These are phyloP conservation scores for Oryzias woworae DNA, from an alignment of 2,113 vertebrate genomes.

Conservation along the genomic window DNA sequence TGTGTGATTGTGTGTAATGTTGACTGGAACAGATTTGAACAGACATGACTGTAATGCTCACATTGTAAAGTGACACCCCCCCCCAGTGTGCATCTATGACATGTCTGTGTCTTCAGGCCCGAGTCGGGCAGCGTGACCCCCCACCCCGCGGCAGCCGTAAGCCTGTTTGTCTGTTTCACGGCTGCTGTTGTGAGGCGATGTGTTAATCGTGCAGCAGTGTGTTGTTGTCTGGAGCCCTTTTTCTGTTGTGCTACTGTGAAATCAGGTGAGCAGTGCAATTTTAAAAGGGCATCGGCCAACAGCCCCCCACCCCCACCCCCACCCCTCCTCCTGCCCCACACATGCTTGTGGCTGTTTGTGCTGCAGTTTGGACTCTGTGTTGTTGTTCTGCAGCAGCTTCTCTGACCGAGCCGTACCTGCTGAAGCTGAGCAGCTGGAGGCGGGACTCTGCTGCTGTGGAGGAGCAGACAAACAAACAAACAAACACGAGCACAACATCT, in stretches of 20 bases:
- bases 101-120: slow-evolving; percentile 1
- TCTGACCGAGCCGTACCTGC: no score
- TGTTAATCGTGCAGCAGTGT: no score
- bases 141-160: slow-evolving; percentile 8
- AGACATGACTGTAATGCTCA: not conserved
- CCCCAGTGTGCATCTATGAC: slow-evolving; percentile 10
- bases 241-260: slow-evolving; percentile 96
- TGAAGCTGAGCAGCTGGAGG: no score
- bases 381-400: no score
- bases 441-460: no score
- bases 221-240: slow-evolving; percentile 88
- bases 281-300: slow-evolving; percentile 97
- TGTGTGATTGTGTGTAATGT: not conserved
- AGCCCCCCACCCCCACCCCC: slow-evolving; percentile 56
- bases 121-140: not conserved
- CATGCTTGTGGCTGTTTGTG: no score
- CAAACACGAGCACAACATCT: not conserved
- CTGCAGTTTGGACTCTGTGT: no score
- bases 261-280: slow-evolving; percentile 96
- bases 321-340: slow-evolving; percentile 7
- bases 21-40: slow-evolving; percentile 14
- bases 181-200: slow-evolving; percentile 25
- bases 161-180: slow-evolving; percentile 48
- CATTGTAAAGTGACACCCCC: not conserved
- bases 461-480: not conserved